Evolutionary conservation across 2,113 vertebrate species (phyloP), one percentile per base, ranked within the genome.

Genomic region (Calypte anna): DNA sequence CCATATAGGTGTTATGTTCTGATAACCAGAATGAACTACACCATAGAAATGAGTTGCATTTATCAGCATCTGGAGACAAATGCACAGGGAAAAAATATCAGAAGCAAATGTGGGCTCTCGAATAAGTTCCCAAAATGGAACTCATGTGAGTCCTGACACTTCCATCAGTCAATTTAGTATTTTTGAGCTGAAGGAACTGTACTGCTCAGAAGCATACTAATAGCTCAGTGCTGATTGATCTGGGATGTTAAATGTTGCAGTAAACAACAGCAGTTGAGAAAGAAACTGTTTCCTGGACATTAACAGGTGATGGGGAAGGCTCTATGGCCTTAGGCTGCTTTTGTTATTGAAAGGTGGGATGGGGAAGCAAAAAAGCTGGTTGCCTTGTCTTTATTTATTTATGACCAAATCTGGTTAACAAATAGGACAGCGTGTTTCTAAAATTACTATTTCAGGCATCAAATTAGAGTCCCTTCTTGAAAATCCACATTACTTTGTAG

Each of bases 201-300:
- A 48, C 28, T 63, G 43, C 28, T 63, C 54, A 54, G 33, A 77
- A 77, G 30, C 54, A 64, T 61, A n/a, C 44, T 69, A n/a, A 44
- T 48, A 53, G 44, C 51, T 59, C 46, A 57, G 66, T 72, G 57
- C 62, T 89, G 90, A 92, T 84, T 95, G 84, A 79, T 74, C 61
- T 33, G 25, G 28, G 19, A 24, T 87, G 70, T 87, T 93, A 95
- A 88, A 79, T 58, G 78, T 88, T 91, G 82, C 82, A 54, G 79
- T 89, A 90, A 90, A 79, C 85, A 90, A 77, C 27, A 76, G 14
- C 78, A 94, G 62, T 74, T 85, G 85, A 90, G 79, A 82, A 95
- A 91, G 80, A 92, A 91, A 67, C 85, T 54, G 59, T 88, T 96
- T 88, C 85, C 84, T 88, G 70, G 74, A 80, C 75, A 86, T 96